Evolutionary conservation across 2,113 vertebrate species (phyloP).

Genomic region (Anser cygnoides): DNA sequence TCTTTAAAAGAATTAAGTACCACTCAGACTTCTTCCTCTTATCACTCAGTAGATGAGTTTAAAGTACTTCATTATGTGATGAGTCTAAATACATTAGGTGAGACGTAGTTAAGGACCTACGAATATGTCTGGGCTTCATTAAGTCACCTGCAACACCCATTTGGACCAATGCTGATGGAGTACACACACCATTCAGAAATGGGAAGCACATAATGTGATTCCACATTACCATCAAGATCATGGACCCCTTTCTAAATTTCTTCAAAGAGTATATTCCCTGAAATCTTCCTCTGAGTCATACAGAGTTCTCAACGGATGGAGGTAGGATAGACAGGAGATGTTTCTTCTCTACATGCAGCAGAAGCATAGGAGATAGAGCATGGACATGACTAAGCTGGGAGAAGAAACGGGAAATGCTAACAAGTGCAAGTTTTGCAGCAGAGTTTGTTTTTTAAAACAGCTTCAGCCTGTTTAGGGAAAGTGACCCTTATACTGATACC

Average conservation of each 20-base stretch:
- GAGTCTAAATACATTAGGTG: not conserved
- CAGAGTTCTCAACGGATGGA: not conserved
- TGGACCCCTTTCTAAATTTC: not conserved
- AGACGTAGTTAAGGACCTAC: not conserved
- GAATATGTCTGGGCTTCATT: not conserved
- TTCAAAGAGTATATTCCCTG: not conserved
- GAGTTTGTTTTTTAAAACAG: not conserved
- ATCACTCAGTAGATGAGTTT: not conserved
- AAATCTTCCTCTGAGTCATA: not conserved
- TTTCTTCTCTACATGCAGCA: not conserved
- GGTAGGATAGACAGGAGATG: not conserved
- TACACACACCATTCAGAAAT: not conserved
- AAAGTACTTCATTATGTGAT: not conserved
- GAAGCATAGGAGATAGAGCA: not conserved
- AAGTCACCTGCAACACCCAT: not conserved
- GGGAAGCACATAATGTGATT: not conserved
- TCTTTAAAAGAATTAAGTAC: not conserved
- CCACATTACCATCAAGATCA: not conserved
- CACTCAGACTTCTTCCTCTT: not conserved
- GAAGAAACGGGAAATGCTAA: not conserved
- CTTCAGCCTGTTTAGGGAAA: not conserved
- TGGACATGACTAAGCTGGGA: not conserved
- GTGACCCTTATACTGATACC: not conserved
- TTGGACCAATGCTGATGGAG: not conserved
- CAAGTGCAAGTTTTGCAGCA: not conserved